Conservation (phyloP, 1,140 invertebrate genomes). For the Samia ricini region DNA sequence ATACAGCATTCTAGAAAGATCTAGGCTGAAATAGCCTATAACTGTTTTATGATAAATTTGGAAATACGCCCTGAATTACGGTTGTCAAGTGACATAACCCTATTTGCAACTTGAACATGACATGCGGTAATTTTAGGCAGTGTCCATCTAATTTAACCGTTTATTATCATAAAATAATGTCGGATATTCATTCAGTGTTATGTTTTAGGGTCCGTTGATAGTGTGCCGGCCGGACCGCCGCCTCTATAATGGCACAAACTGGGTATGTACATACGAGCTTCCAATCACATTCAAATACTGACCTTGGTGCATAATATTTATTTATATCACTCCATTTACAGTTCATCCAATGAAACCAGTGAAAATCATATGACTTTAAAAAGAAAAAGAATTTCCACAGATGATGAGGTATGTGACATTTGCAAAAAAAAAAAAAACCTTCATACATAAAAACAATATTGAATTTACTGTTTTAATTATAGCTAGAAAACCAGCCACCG, state of each 20-base stretch:
- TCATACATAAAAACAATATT: not conserved
- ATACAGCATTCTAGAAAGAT: conserved; percentile 20
- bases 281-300: conserved; percentile 29
- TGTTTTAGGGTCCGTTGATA: conserved; percentile 50
- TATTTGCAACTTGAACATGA: conserved; percentile 71
- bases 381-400: conserved; percentile 66
- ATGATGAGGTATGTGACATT: conserved; percentile 60
- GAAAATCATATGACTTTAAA: conserved; percentile 58
- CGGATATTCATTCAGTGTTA: conserved; percentile 32
- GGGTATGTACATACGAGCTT: conserved; percentile 55
- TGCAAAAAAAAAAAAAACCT: conserved; percentile 2
- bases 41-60: conserved; percentile 31
- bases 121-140: conserved; percentile 70
- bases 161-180: conserved; percentile 17
- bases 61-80: conserved; percentile 47
- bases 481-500: conserved; percentile 67
- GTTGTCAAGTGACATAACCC: conserved; percentile 76
- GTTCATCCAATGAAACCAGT: conserved; percentile 56
- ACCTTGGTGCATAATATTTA: conserved; percentile 53
- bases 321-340: conserved; percentile 40
- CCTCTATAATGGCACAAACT: conserved; percentile 64
- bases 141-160: conserved; percentile 32
- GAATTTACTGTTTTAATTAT: conserved; percentile 24
- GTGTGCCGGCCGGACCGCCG: conserved; percentile 33
- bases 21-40: conserved; percentile 25